Evolutionary conservation across 2,888 invertebrate species (phyloP).

Genomic region (Galeopsomyia nigrocyanea): DNA sequence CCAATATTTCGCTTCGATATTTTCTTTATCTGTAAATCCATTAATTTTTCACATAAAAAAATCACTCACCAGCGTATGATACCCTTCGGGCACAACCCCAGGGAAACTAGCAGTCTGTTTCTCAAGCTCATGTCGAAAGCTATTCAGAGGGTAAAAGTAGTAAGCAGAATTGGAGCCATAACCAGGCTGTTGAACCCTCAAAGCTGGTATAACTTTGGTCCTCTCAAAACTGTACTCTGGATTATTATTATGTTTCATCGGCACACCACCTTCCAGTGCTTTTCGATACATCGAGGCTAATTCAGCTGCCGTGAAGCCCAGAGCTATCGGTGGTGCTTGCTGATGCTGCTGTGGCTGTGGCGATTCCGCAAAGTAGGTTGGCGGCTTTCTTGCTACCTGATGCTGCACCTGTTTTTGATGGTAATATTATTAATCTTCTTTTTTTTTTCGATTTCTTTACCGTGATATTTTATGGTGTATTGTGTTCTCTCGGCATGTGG

Average conservation of each 20-base stretch:
- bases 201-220: too few species aligned
- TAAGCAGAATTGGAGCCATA: slow-evolving; percentile 35
- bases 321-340: not conserved
- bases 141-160: slow-evolving; percentile 44
- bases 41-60: too few species aligned
- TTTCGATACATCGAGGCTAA: slow-evolving; percentile 41
- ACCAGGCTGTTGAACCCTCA: not conserved
- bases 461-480: not conserved
- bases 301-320: slow-evolving; percentile 35
- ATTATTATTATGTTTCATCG: slow-evolving; percentile 20
- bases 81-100: slow-evolving; percentile 7
- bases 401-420: not conserved
- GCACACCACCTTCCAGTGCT: slow-evolving; percentile 30
- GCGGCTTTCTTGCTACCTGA: not conserved
- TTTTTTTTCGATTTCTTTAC: not conserved
- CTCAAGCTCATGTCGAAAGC: slow-evolving; percentile 35
- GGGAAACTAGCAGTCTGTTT: not conserved
- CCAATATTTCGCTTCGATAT: too few species aligned
- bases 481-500: too few species aligned
- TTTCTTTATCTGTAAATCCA: too few species aligned
- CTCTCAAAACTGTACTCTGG: not conserved
- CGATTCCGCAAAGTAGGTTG: not conserved
- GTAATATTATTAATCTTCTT: not conserved
- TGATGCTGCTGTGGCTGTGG: not conserved
- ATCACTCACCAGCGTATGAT: slow-evolving; percentile 27